Evolutionary conservation across 2,888 invertebrate genomes (phyloP), one percentile per base, ranked within the genome.

Genomic region (Mechanitis messenoides): DNA sequence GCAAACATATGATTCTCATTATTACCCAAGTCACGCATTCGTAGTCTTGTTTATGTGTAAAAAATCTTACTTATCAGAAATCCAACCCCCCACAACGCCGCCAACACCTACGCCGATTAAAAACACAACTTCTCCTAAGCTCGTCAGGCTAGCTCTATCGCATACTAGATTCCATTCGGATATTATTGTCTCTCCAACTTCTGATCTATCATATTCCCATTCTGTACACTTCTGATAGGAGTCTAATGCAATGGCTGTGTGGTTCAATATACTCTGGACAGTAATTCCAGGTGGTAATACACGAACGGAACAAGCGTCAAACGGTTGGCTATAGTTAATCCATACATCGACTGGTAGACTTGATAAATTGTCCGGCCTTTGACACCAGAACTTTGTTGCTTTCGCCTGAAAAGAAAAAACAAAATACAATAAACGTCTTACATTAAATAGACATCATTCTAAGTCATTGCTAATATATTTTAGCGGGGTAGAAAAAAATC

Each of bases 91-190:
- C n/a, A 94, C 91, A 20, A 95, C 92, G 58, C 95, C 95, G 59
- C 95, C 95, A 54, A 94, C 85, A 61, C 95, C 95, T 12, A 95
- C 94, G 45, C 95, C 95, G 35, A 93, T 87, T 65, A 96, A 85
- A 81, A 95, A 95, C 79, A 94, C 92, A 84, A 95, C 94, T 84
- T 95, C 95, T 11, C 94, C 93, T 42, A 95, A 85, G 76, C 92
- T 94, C 64, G 92, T 93, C 60, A 95, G 83, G 72, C 92, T 91
- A 64, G 92, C 92, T 74, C 92, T 91, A 69, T 94, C 94, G 77
- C 96, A 96, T 20, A 96, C 93, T 70, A 96, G 84, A 72, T 92
- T 87, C 93, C 95, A 96, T 89, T 95, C 94, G 0, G 94, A 93
- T 63, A 94, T 93, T 70, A 95, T 93, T 1, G 94, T 95, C 68